Base-by-base conservation (phyloP, 1,140 invertebrate species). In the Drosophila tropicalis region DNA sequence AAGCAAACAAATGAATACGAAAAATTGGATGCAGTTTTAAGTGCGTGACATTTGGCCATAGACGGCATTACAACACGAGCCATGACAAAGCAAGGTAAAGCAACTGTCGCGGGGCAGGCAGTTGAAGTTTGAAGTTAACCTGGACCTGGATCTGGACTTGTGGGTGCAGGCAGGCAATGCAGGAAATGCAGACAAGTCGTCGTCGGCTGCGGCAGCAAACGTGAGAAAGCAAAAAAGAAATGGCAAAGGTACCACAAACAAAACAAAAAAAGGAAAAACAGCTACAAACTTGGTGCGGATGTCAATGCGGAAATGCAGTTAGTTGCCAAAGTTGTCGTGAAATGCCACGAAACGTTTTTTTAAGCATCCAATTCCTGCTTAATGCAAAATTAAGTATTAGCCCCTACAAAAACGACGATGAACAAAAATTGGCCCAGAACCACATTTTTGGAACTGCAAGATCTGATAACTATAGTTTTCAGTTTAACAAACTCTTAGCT, bases 191-290 rank as follows among this genome's bases (percentile, higher is more conserved):
- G 17, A 51, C 44, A 51, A 22, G 6, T 51, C 44, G 44, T 22
- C 44, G 44, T 22, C 17, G 55, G 69, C 41, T 44, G 36, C 36
- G 55, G 69, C 41, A 56, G 34, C 34, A 36, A 36, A 79, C 83
- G 83, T 89, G 83, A 87, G 83, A 87, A 83, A 87, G 76, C 70
- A 44, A 67, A 68, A 29, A 65, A 80, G 80, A 87, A 87, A 87
- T 87, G 83, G 64, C 84, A 87, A 87, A 89, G 83, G 84, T 87
- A 79, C 72, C 66, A 64, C 34, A 58, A 61, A 82, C n/a, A n/a
- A n/a, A n/a, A n/a, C n/a, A 70, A 82, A 51, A 67, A 82, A 70
- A 79, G 29, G 25, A 41, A 60, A 54, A 65, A 44, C 25, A 36
- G 17, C 44, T 3, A 22, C 44, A 51, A 51, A 22, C 44, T 51